Percentiles rank a stretch among this genome's conserved stretches.
These are phyloP conservation scores for Corythornis vintsioides DNA, from an alignment of 2,113 vertebrate species.

Conservation along the genomic window DNA sequence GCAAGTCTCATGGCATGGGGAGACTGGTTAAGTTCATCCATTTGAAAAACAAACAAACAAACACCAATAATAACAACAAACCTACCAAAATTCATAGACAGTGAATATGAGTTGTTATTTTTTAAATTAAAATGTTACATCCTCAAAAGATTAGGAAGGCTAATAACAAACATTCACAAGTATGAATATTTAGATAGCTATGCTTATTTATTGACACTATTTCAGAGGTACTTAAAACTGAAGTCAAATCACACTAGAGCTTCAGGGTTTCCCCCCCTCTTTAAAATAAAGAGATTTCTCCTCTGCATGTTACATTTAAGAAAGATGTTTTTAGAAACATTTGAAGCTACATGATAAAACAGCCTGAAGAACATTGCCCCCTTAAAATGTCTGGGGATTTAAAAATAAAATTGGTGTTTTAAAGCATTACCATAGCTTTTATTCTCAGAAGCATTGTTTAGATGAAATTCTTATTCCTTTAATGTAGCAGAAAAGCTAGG, in stretches of 20 bases:
- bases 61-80: too few species aligned
- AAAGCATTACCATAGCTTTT: not conserved
- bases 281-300: not conserved
- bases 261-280: not conserved
- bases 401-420: not conserved
- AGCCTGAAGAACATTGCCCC: not conserved
- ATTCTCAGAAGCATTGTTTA: not conserved
- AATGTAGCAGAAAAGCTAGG: not conserved
- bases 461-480: not conserved
- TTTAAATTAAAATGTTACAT: not conserved
- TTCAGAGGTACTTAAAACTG: not conserved
- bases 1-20: not conserved
- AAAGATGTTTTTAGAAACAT: not conserved
- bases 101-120: not conserved
- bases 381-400: not conserved
- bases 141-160: not conserved
- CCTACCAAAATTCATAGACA: not conserved
- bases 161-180: not conserved
- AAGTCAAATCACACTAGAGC: not conserved
- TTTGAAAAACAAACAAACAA: not conserved
- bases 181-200: not conserved
- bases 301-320: not conserved
- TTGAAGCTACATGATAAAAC: not conserved
- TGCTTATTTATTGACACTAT: not conserved
- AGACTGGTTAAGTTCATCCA: not conserved